A percentile compares a stretch with the other conserved stretches of the same genome.
phyloP scores from a whole-genome alignment of 2,113 vertebrate species.

The Aegithalos caudatus region DNA sequence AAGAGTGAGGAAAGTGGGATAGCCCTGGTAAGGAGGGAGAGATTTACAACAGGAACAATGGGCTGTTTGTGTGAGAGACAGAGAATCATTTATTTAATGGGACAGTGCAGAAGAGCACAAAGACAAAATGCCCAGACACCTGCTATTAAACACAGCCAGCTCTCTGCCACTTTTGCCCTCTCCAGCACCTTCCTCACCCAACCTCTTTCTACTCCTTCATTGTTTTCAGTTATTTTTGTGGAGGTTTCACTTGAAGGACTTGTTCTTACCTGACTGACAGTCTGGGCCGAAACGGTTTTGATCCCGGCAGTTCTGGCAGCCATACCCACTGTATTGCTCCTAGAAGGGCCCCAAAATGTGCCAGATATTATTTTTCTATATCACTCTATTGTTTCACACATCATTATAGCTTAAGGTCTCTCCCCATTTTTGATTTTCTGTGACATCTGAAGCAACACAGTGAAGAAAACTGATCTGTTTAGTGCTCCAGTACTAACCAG shows the following conservation, averaged over 20 bases:
- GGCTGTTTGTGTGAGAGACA: not conserved
- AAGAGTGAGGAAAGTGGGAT: not conserved
- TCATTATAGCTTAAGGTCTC: not conserved
- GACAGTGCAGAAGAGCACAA: not conserved
- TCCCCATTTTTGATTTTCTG: not conserved
- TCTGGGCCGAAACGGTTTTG: conserved; percentile 75
- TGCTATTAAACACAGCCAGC: not conserved
- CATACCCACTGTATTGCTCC: conserved; percentile 84
- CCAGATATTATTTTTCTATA: not conserved
- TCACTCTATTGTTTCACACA: not conserved
- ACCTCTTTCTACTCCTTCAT: not conserved
- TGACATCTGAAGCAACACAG: not conserved
- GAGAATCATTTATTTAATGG: not conserved
- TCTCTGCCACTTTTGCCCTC: not conserved
- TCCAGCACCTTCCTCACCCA: not conserved
- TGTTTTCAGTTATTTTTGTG: not conserved
- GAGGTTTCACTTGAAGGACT: not conserved
- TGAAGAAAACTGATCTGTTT: not conserved
- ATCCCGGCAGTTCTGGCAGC: conserved; percentile 85
- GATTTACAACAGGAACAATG: not conserved
- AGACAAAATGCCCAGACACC: not conserved
- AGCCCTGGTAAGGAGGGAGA: not conserved
- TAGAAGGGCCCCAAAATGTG: conserved; percentile 40
- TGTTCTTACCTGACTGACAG: conserved; percentile 82
- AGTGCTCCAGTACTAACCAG: not conserved